Evolutionary conservation across 2,113 vertebrate genomes (phyloP), one percentile per base, ranked within the genome.

Genomic region (Corynorhinus townsendii): DNA sequence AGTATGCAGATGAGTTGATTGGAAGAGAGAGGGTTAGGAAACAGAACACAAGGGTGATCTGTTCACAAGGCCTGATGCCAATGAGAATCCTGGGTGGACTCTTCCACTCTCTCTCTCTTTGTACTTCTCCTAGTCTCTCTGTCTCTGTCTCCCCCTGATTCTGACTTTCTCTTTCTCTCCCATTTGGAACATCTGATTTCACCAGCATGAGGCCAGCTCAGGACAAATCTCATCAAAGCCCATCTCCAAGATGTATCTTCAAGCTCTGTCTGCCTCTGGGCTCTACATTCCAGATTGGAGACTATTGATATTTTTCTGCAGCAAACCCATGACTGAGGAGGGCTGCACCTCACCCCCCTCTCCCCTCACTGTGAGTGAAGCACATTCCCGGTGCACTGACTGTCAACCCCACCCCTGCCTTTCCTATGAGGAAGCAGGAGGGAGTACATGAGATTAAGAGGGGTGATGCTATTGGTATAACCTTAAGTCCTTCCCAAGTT

Each of bases 381-480:
- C 0, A 0, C 28, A 20, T 22, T 59, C 28, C n/a, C 0, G 0
- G 30, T 1, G 52, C 10, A 8, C 49, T 15, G 47, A 1, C 71
- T 19, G 43, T 11, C 15, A 4, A 30, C 56, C 24, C 40, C 45
- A 10, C 5, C 7, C 20, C 24, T 11, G 35, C 5, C 30, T 28
- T 19, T 77, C 35, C 71, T 12, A 0, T 0, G 5, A 43, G 62
- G 40, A 68, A 56, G 22, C 22, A 28, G 26, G 33, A 26, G 33
- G 43, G 71, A 7, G 10, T 16, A 28, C 5, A 0, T 33, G 9
- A 0, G 4, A n/a, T 76, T 28, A 56, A 59, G 75, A 35, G 56
- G 26, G 77, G 66, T 0, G 0, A 43, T 35, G 15, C 72, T 17
- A 8, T 26, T 35, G 66, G 12, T 4, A 19, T 20, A 45, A 91